Percentiles rank a stretch among this genome's conserved stretches.
Evolutionary conservation across 2,888 invertebrate species (phyloP).

Genomic region (Melanchra persicariae): DNA sequence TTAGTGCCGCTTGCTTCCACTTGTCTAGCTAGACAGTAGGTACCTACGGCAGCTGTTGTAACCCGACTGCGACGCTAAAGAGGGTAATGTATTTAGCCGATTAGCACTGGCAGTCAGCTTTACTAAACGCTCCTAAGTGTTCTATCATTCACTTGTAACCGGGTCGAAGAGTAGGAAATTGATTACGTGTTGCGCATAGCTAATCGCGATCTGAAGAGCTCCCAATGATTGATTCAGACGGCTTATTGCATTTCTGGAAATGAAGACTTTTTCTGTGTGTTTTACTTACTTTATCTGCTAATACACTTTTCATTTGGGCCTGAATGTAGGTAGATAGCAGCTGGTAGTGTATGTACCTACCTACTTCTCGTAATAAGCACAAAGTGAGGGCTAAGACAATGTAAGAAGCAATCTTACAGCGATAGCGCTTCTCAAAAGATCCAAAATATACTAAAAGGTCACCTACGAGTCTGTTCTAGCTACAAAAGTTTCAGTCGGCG

Average conservation of each 20-base stretch:
- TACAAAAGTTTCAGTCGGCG: background rate
- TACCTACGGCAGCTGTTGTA: background rate
- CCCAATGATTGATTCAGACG: constrained; percentile 38
- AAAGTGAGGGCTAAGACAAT: background rate
- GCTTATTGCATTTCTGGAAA: constrained; percentile 42
- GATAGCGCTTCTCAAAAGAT: background rate
- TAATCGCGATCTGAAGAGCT: constrained; percentile 41
- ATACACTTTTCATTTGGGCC: constrained; percentile 14
- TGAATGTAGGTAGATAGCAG: background rate
- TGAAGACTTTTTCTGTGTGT: constrained; percentile 19
- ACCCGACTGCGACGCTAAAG: background rate
- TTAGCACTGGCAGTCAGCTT: background rate
- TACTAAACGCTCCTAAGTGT: constrained; percentile 31
- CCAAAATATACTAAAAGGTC: too few species aligned
- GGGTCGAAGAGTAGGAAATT: constrained; percentile 40
- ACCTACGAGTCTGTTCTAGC: too few species aligned
- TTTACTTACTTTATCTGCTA: background rate
- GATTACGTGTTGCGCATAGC: constrained; percentile 58
- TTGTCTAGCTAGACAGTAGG: background rate
- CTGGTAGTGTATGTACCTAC: background rate
- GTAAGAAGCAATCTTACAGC: background rate
- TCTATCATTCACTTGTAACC: constrained; percentile 37
- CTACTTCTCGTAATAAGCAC: background rate
- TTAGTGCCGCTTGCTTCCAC: background rate
- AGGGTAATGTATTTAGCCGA: constrained; percentile 25